Evolutionary conservation across 2,113 vertebrate genomes (phyloP).

Genomic region (Pionites leucogaster): DNA sequence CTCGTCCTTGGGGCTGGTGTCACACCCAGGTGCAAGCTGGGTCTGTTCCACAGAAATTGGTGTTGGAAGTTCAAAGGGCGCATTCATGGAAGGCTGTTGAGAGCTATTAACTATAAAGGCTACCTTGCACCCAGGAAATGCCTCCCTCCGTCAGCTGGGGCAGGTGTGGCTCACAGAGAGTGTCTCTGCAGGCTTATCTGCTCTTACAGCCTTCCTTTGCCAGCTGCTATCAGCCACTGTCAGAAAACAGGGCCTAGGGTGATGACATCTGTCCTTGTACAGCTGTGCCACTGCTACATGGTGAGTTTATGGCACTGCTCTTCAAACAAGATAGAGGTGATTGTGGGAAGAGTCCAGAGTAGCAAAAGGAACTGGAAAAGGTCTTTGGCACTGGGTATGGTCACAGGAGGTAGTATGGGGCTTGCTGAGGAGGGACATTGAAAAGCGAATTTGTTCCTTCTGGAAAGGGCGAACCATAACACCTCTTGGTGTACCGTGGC

Average conservation of each 20-base stretch:
- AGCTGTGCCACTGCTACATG: not conserved
- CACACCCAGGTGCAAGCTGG: fast-evolving
- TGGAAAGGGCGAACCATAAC: not conserved
- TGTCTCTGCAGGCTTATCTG: not conserved
- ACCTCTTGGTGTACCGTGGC: fast-evolving
- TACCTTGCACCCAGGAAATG: not conserved
- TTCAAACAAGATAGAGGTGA: not conserved
- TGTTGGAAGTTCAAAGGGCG: not conserved
- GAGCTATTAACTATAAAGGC: not conserved
- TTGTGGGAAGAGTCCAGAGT: not conserved
- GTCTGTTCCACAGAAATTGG: not conserved
- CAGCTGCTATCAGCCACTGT: not conserved
- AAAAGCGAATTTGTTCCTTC: not conserved
- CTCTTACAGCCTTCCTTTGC: not conserved
- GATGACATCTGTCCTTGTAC: not conserved
- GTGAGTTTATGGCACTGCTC: not conserved
- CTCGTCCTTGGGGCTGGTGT: fast-evolving
- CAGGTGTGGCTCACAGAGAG: fast-evolving
- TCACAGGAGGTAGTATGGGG: not conserved
- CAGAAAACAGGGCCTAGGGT: not conserved
- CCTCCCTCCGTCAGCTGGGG: not conserved
- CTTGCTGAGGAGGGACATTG: not conserved
- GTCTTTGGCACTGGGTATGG: not conserved
- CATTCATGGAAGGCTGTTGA: not conserved
- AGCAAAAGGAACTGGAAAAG: not conserved